Base-by-base conservation (phyloP, 2,888 invertebrate genomes). In the Synergus japonicus region DNA sequence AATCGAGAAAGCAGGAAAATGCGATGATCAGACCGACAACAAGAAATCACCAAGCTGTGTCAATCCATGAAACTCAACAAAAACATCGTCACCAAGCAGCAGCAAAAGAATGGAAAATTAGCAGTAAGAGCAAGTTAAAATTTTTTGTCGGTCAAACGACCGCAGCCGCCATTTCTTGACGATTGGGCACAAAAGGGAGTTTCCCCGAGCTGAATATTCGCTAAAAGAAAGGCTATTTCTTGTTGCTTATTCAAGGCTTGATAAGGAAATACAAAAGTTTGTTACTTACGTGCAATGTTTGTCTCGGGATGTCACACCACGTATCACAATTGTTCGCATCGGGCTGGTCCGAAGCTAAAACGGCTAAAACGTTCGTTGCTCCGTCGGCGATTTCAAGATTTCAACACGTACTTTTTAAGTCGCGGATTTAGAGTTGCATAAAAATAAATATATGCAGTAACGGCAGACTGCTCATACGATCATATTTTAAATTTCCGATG, bases 261-360 rank as follows among this genome's bases (percentile, higher is more conserved):
- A n/a, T 46, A n/a, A 63, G 4, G 44, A 44, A 63, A 41, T 22
- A 63, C 10, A 69, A 69, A n/a, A 54, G 15, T n/a, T 43, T 46
- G 12, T 54, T 83, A 83, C 83, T 83, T 79, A 82, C 83, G 82
- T 83, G 83, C 79, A 83, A 79, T 82, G 76, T 81, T 82, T 77
- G 77, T 67, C 81, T 78, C 79, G 81, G 77, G 81, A 81, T 77
- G 78, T 78, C 83, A 81, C 81, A 78, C 69, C 54, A 80, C 76
- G 80, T 78, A 76, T 78, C 80, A 46, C 78, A 83, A 82, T 79
- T 82, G 73, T 81, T 83, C 78, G 83, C 83, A 83, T 83, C 83
- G 83, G 79, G 79, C 65, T 81, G 81, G 37, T 83, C 82, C 83
- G 79, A 76, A 60, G 41, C 29, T 29, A 3, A 29, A 29, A 73